A percentile compares a stretch with the other conserved stretches of the same genome.
Conservation (phyloP, 2,888 invertebrate species). For the Lagria hirta region DNA sequence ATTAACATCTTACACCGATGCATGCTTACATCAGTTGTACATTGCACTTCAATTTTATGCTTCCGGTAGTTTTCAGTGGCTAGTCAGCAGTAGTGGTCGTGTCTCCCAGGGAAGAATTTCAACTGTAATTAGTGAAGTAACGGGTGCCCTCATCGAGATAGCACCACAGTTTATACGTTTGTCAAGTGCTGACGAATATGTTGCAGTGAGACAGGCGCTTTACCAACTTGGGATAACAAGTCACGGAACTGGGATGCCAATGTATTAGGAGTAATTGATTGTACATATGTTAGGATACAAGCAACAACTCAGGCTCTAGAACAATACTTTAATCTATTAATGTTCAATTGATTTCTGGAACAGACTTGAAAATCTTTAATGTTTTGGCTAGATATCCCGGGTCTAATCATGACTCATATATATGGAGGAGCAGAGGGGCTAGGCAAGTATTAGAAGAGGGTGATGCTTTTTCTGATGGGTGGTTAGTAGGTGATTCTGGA, state of each 20-base stretch:
- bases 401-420: conserved; percentile 15
- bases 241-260: conserved; percentile 3
- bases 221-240: neutral
- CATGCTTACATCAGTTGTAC: too few relatives aligned
- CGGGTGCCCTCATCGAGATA: conserved; percentile 1
- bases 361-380: conserved; percentile 7
- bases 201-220: conserved; percentile 3
- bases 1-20: conserved; percentile 1
- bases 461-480: too few relatives aligned
- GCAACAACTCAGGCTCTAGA: conserved; percentile 4
- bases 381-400: conserved; percentile 17
- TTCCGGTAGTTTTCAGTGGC: conserved; percentile 3
- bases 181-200: conserved; percentile 1
- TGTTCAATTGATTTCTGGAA: conserved; percentile 6
- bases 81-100: conserved; percentile 4
- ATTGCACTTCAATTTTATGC: conserved; percentile 4
- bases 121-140: conserved; percentile 1
- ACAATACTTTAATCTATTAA: conserved; percentile 5
- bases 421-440: conserved; percentile 20
- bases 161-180: conserved; percentile 3
- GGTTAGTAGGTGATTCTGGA: conserved; percentile 19
- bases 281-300: conserved; percentile 2
- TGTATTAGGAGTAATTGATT: conserved; percentile 5
- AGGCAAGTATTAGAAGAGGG: conserved; percentile 5
- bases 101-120: neutral